Percentiles rank a stretch among this genome's conserved stretches.
phyloP scores from a whole-genome alignment of 2,113 vertebrate species.

The Oplegnathus fasciatus region DNA sequence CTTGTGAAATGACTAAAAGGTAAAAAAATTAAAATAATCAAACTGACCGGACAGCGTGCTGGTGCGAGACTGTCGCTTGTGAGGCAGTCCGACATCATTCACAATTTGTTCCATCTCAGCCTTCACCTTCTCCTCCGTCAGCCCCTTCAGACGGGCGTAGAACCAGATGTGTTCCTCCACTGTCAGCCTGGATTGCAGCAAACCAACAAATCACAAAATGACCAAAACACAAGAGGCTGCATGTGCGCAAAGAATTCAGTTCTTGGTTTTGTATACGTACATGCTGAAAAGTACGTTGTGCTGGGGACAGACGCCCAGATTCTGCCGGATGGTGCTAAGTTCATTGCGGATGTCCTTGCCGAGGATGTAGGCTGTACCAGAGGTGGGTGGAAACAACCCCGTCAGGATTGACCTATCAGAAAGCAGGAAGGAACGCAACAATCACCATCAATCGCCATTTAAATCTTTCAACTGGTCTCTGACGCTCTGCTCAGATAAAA shows the following conservation, averaged over 20 bases:
- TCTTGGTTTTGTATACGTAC: constrained; percentile 81
- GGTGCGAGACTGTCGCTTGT: constrained; percentile 92
- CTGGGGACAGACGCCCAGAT: constrained; percentile 96
- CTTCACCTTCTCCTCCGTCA: constrained; percentile 91
- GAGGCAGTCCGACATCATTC: constrained; percentile 92
- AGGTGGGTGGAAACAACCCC: constrained; percentile 96
- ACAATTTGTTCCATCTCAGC: constrained; percentile 96
- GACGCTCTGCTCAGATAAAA: not conserved
- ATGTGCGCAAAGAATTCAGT: no score
- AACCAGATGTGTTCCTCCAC: constrained; percentile 99
- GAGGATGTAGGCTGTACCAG: constrained; percentile 96
- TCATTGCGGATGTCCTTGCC: constrained; percentile 96
- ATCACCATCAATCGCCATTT: not conserved
- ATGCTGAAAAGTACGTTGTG: constrained; percentile 98
- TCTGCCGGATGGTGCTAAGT: constrained; percentile 92
- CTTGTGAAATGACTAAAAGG: not conserved
- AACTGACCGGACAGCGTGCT: constrained; percentile 92
- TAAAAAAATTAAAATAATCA: not conserved
- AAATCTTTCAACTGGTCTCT: not conserved
- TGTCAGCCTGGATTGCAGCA: constrained; percentile 88
- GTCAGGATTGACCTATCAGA: constrained; percentile 95
- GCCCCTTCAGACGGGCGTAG: constrained; percentile 95
- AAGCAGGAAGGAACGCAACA: constrained; percentile 1
- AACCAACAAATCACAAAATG: not conserved
- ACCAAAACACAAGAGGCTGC: not conserved